Evolutionary conservation across 2,888 invertebrate species (phyloP).

Genomic region (Drosophila anceps): DNA sequence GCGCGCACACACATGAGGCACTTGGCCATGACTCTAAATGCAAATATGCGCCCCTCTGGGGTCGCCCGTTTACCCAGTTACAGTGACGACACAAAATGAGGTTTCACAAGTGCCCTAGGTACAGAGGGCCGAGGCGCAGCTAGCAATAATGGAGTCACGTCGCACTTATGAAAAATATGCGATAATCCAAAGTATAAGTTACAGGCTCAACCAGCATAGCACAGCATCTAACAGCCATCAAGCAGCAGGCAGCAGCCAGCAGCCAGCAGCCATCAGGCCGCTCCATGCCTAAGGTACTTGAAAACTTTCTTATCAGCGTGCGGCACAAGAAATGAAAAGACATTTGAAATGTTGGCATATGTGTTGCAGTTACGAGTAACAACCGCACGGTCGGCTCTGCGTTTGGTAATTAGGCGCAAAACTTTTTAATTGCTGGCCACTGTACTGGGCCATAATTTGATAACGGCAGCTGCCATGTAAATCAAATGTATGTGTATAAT

Average conservation of each 20-base stretch:
- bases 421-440: constrained; percentile 55
- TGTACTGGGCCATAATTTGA: constrained; percentile 46
- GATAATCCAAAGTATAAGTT: constrained; percentile 77
- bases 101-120: constrained; percentile 47
- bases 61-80: constrained; percentile 52
- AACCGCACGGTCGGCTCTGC: constrained; percentile 3
- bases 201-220: constrained; percentile 27
- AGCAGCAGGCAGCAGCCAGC: background rate
- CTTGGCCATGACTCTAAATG: constrained; percentile 57
- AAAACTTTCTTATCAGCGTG: constrained; percentile 74
- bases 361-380: constrained; percentile 38
- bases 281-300: constrained; percentile 47
- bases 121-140: constrained; percentile 25
- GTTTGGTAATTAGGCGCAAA: constrained; percentile 49
- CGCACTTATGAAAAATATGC: constrained; percentile 82
- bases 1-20: constrained; percentile 30
- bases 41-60: constrained; percentile 61
- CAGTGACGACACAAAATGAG: constrained; percentile 64
- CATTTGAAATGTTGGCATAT: constrained; percentile 62
- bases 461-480: constrained; percentile 31
- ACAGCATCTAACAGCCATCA: constrained; percentile 8
- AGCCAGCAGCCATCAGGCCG: background rate
- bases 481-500: constrained; percentile 15
- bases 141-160: constrained; percentile 82
- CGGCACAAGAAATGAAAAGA: constrained; percentile 39